Base-by-base conservation (phyloP, 92 coral and sea anemone species). In the Desmophyllum pertusum region DNA sequence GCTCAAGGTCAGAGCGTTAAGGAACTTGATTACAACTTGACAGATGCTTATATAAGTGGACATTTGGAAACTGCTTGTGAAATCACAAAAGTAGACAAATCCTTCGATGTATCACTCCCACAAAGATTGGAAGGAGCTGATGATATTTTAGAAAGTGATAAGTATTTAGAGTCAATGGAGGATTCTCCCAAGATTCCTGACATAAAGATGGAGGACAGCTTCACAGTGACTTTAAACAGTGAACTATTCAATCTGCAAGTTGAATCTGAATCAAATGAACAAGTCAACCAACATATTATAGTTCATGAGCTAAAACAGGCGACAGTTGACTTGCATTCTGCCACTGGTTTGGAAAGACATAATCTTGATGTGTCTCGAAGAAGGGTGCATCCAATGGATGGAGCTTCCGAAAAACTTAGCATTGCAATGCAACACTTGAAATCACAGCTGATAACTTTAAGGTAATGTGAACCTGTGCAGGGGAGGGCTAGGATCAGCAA, bases 361-460 rank as follows among this genome's bases (percentile, higher is more conserved):
- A 10, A 40, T 7, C 83, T 18, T 62, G 19, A 29, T 19, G 23
- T 39, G 36, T n/a, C 31, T 3, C 21, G 3, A 63, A 19, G 11
- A 42, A 41, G 73, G 31, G 21, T 19, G 4, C 15, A 48, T 21
- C 17, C 21, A 36, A 6, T 30, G 6, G 15, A 17, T 33, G 63
- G 66, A 67, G 23, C 76, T 45, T 11, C 29, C 8, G 43, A 64
- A 15, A 75, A 75, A 53, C 83, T 74, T 2, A 65, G 10, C 65
- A 35, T 43, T 64, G 51, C 29, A 18, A 11, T 84, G 41, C 75
- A 46, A 19, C 72, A 42, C 8, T 59, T 64, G 73, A 46, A 84
- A 50, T 65, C 55, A 38, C 65, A 84, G 23, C 82, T 84, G 6
- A 29, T 53, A 43, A 59, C 55, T 64, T 51, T 84, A 29, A 84